Conservation (phyloP, 2,888 invertebrate species). For the Macaria liturata region DNA sequence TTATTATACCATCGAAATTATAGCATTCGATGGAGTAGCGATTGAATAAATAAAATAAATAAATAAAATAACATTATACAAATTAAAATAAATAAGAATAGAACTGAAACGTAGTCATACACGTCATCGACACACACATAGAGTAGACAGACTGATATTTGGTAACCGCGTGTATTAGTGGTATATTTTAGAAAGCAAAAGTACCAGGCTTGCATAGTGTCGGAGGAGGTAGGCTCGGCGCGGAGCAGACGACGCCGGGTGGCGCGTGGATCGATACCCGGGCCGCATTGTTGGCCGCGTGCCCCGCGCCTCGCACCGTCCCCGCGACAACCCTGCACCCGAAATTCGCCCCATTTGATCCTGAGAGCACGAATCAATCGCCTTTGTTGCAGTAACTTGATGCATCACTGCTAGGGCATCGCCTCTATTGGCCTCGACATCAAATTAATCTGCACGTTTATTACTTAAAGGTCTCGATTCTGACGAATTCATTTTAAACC, state of each 20-base stretch:
- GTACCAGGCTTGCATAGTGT: constrained; percentile 70
- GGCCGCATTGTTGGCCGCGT: constrained; percentile 78
- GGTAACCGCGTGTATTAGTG: constrained; percentile 42
- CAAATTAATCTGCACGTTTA: constrained; percentile 16
- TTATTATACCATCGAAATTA: too few species aligned
- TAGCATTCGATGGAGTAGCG: too few species aligned
- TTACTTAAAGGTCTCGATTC: constrained; percentile 20
- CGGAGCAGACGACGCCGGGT: constrained; percentile 60
- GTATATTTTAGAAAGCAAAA: constrained; percentile 66
- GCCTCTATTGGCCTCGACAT: constrained; percentile 23
- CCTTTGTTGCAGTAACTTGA: constrained; percentile 76
- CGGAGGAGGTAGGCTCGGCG: constrained; percentile 64
- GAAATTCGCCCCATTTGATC: constrained; percentile 79
- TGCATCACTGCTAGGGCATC: constrained; percentile 48
- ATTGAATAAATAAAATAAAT: too few species aligned
- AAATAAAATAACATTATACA: too few species aligned
- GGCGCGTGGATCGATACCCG: constrained; percentile 75
- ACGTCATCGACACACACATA: constrained; percentile 33
- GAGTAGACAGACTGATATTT: constrained; percentile 9
- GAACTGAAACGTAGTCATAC: constrained; percentile 1
- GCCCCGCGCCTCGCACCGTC: constrained; percentile 49
- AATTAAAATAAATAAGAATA: neutral
- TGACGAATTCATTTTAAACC: constrained; percentile 18
- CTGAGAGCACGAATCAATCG: constrained; percentile 74
- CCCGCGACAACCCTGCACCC: constrained; percentile 63